These are phyloP conservation scores for Hyles vespertilio DNA, from an alignment of 1,140 invertebrate genomes.

Conservation along the genomic window DNA sequence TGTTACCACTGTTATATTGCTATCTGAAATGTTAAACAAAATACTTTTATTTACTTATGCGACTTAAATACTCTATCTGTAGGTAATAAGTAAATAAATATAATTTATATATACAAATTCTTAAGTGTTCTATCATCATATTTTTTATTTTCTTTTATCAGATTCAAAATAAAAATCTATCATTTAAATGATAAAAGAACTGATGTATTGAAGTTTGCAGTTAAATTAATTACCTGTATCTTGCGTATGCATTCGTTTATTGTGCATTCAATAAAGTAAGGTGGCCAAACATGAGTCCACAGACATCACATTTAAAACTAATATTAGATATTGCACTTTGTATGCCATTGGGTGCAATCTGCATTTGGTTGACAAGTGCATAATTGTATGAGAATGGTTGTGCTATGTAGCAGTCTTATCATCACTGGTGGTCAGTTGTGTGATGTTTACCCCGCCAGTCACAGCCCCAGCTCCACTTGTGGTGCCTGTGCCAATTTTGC, in stretches of 20 bases:
- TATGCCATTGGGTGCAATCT: slow-evolving; percentile 76
- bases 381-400: slow-evolving; percentile 84
- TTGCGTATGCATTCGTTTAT: slow-evolving; percentile 86
- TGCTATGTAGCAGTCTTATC: slow-evolving; percentile 83
- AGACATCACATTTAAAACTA: slow-evolving; percentile 91
- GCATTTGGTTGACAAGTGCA: slow-evolving; percentile 80
- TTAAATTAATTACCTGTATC: slow-evolving; percentile 61
- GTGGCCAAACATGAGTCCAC: slow-evolving; percentile 88
- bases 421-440: slow-evolving; percentile 78
- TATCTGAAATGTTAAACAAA: slow-evolving; percentile 34
- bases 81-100: too few species aligned
- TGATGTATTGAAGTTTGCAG: neutral
- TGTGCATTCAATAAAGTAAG: slow-evolving; percentile 86
- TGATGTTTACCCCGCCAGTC: slow-evolving; percentile 78
- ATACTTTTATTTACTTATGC: too few species aligned
- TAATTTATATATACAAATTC: too few species aligned
- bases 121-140: too few species aligned
- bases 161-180: neutral
- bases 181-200: neutral
- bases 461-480: slow-evolving; percentile 73
- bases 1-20: slow-evolving; percentile 63
- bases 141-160: too few species aligned
- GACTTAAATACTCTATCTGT: too few species aligned
- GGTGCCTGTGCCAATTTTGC: slow-evolving; percentile 75
- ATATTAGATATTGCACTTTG: slow-evolving; percentile 85